Evolutionary conservation across 2,888 invertebrate genomes (phyloP).

Genomic region (Dastarcus helophoroides): DNA sequence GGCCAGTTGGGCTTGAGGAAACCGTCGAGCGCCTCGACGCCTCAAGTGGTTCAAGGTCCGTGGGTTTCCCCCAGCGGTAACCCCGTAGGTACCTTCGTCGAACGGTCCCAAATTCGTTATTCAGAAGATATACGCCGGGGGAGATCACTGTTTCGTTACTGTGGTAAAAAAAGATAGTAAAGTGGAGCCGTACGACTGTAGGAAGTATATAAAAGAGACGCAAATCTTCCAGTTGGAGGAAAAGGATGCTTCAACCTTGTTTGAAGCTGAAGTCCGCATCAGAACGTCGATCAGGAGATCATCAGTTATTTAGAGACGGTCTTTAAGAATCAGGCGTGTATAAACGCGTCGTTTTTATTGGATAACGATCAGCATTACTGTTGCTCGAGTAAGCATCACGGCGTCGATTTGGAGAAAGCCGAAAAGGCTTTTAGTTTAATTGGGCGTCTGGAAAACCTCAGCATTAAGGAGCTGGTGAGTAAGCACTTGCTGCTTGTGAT

Average conservation of each 20-base stretch:
- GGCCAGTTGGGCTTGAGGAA: constrained; percentile 74
- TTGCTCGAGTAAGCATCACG: constrained; percentile 71
- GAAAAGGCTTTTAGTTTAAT: constrained; percentile 58
- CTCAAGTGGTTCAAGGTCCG: constrained; percentile 58
- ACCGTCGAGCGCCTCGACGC: constrained; percentile 44
- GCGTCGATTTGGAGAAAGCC: constrained; percentile 60
- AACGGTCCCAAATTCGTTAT: constrained; percentile 32
- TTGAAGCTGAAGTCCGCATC: too few relatives aligned
- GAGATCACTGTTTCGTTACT: constrained; percentile 77
- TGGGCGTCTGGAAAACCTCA: constrained; percentile 57
- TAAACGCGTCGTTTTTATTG: constrained; percentile 79
- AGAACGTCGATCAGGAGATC: constrained; percentile 60
- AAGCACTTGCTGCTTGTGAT: too few relatives aligned
- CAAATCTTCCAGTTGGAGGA: constrained; percentile 58
- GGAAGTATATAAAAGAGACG: constrained; percentile 43
- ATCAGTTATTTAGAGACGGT: constrained; percentile 66
- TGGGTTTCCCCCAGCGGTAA: constrained; percentile 56
- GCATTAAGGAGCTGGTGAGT: constrained; percentile 58
- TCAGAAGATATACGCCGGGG: constrained; percentile 47
- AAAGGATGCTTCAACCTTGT: too few relatives aligned
- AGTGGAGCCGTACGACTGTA: constrained; percentile 50
- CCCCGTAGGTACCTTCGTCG: constrained; percentile 22
- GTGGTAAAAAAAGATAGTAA: constrained; percentile 39
- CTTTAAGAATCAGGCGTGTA: constrained; percentile 73
- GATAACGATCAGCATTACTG: constrained; percentile 59